Conservation (phyloP, 2,888 invertebrate genomes). For the Augiades crinisus region DNA sequence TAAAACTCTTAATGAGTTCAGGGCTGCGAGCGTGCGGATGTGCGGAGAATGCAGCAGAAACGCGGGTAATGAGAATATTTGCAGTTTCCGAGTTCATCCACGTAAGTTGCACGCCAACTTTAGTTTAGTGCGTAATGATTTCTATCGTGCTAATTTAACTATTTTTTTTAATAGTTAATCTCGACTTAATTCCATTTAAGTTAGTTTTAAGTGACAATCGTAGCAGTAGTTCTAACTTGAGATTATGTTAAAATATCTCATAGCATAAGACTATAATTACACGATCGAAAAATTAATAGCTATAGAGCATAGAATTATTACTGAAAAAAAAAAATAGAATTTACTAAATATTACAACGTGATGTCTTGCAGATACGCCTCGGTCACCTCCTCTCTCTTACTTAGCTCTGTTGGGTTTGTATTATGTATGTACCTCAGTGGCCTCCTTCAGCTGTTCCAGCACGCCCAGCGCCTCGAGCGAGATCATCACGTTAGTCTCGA, state of each 20-base stretch:
- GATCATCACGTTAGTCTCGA: constrained; percentile 84
- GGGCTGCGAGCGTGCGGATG: constrained; percentile 21
- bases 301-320: too few relatives aligned
- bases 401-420: constrained; percentile 66
- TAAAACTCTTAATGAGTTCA: constrained; percentile 25
- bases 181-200: too few relatives aligned
- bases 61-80: constrained; percentile 15
- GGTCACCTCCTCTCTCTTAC: constrained; percentile 68
- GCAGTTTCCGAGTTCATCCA: constrained; percentile 14
- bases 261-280: too few relatives aligned
- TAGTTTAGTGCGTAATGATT: constrained; percentile 14
- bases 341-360: too few relatives aligned
- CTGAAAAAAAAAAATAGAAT: too few relatives aligned
- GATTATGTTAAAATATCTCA: too few relatives aligned
- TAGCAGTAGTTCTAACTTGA: too few relatives aligned
- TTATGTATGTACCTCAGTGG: constrained; percentile 92
- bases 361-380: constrained; percentile 71
- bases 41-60: background rate
- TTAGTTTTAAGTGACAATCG: too few relatives aligned
- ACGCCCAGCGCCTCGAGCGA: constrained; percentile 93
- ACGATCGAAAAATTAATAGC: too few relatives aligned
- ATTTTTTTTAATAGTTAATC: too few relatives aligned
- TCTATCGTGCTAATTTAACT: too few relatives aligned
- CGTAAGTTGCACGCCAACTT: constrained; percentile 1
- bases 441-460: constrained; percentile 91